These are phyloP conservation scores for Dysmachus trigonus DNA, from an alignment of 2,888 invertebrate species.

Conservation along the genomic window DNA sequence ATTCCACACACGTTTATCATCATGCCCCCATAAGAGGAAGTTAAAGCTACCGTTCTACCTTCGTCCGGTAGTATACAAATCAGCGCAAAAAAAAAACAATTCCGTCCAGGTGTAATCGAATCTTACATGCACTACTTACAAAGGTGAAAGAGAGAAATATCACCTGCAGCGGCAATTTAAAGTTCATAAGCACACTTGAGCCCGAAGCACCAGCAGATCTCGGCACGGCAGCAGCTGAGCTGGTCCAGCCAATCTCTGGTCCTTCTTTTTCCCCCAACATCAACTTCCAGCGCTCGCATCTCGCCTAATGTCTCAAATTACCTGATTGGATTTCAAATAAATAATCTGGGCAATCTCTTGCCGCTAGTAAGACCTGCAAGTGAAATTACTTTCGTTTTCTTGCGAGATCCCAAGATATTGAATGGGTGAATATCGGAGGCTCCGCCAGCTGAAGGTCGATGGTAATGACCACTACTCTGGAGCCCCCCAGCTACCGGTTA, in stretches of 20 bases:
- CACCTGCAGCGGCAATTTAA: not conserved
- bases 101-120: slow-evolving; percentile 16
- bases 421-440: slow-evolving; percentile 24
- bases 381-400: slow-evolving; percentile 41
- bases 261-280: not conserved
- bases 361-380: slow-evolving; percentile 6
- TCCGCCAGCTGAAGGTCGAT: slow-evolving; percentile 32
- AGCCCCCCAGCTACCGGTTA: not conserved
- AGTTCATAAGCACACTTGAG: not conserved
- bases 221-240: not conserved
- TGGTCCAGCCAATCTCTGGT: not conserved
- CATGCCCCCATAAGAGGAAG: not conserved
- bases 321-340: slow-evolving; percentile 24
- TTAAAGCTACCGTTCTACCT: not conserved
- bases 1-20: not conserved
- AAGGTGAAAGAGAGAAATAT: slow-evolving; percentile 23
- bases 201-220: not conserved
- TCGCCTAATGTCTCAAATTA: not conserved
- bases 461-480: slow-evolving; percentile 29
- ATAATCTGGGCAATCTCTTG: slow-evolving; percentile 18
- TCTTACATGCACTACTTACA: slow-evolving; percentile 28
- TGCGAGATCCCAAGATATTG: not conserved
- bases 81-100: not conserved
- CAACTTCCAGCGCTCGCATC: not conserved
- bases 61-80: not conserved